Percentiles rank a stretch among this genome's conserved stretches.
These are phyloP conservation scores for Parotocinclus haroldoi DNA, from an alignment of 2,797 vertebrate species.

Conservation along the genomic window DNA sequence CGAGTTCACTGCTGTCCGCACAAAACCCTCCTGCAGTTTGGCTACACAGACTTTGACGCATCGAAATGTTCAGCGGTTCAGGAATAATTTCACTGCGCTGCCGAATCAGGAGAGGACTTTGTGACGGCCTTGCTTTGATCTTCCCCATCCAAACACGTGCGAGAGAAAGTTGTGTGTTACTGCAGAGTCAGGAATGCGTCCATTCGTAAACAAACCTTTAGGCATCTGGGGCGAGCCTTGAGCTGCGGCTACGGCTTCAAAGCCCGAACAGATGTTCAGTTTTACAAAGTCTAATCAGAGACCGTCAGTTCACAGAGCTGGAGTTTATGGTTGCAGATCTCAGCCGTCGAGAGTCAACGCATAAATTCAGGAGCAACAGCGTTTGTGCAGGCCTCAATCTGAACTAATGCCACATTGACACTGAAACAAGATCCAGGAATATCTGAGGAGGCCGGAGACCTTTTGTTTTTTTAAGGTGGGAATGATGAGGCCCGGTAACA, in stretches of 20 bases:
- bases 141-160: constrained; percentile 29
- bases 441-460: constrained; percentile 29
- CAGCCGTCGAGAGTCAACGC: no score
- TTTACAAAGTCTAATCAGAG: constrained; percentile 15
- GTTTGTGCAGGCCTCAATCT: neutral
- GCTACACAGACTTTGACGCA: no score
- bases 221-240: constrained; percentile 29
- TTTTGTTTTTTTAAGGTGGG: no score
- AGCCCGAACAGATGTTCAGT: constrained; percentile 27
- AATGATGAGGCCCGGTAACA: constrained; percentile 25
- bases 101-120: no score
- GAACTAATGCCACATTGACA: constrained; percentile 3
- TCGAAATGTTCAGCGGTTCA: no score
- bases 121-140: constrained; percentile 43
- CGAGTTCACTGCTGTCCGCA: no score
- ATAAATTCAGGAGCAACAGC: neutral
- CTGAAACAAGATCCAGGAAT: constrained; percentile 19
- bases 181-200: constrained; percentile 15
- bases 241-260: constrained; percentile 24
- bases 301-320: constrained; percentile 6
- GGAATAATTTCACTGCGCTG: no score
- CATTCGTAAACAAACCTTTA: constrained; percentile 35
- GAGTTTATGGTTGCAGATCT: neutral
- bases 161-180: constrained; percentile 13
- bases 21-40: no score